Percentiles rank a stretch among this genome's conserved stretches.
Evolutionary conservation across 2,888 invertebrate species (phyloP).

Genomic region (Adela reaumurella): DNA sequence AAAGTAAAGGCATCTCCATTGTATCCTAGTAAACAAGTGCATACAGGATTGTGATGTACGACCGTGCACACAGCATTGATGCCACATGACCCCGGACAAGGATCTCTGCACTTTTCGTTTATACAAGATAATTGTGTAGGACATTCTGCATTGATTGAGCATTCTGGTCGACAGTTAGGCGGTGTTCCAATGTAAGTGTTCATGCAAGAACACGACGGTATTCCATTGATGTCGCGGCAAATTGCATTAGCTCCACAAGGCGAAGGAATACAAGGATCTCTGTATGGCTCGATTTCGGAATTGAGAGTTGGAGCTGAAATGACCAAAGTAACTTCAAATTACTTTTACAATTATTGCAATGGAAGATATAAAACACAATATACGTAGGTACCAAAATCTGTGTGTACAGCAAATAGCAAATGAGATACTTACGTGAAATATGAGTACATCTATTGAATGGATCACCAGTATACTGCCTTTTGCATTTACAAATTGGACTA

Average conservation of each 20-base stretch:
- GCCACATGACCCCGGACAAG: constrained; percentile 69
- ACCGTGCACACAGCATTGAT: constrained; percentile 59
- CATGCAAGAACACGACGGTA: constrained; percentile 63
- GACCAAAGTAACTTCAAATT: constrained; percentile 9
- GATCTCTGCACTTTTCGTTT: constrained; percentile 67
- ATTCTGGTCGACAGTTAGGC: constrained; percentile 68
- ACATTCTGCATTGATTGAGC: constrained; percentile 69
- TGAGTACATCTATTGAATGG: constrained; percentile 59
- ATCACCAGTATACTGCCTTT: constrained; percentile 63
- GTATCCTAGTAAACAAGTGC: constrained; percentile 66
- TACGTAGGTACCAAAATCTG: too few relatives aligned
- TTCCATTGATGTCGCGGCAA: constrained; percentile 55
- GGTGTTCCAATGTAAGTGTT: constrained; percentile 59
- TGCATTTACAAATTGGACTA: constrained; percentile 74
- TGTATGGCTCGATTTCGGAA: constrained; percentile 42
- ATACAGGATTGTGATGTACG: constrained; percentile 69
- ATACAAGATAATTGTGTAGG: constrained; percentile 64
- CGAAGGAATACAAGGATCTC: constrained; percentile 58
- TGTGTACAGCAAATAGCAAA: too few relatives aligned
- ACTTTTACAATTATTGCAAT: constrained; percentile 2
- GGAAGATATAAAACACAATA: too few relatives aligned
- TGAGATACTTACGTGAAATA: constrained; percentile 41
- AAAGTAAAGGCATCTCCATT: constrained; percentile 64
- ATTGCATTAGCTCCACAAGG: constrained; percentile 70
- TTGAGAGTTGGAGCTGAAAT: constrained; percentile 43